Percentiles rank a stretch among this genome's conserved stretches.
These are phyloP conservation scores for Caenorhabditis wallacei DNA, from an alignment of 2,888 invertebrate genomes.

Conservation along the genomic window DNA sequence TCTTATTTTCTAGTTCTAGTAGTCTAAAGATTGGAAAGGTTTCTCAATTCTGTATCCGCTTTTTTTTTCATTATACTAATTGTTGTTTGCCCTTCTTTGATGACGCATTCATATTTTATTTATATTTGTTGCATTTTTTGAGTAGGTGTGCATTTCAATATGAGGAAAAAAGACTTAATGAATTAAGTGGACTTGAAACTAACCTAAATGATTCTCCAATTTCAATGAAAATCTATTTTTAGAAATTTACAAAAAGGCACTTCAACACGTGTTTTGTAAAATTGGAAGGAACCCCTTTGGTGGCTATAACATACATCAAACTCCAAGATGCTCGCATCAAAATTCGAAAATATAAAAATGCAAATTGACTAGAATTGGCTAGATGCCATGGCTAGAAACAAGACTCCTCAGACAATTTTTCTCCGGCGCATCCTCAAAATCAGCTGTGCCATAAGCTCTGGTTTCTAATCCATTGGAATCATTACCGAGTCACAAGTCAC, in stretches of 20 bases:
- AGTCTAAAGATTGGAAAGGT: neutral
- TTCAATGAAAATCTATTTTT: conserved; percentile 8
- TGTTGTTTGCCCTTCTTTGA: neutral
- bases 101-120: neutral
- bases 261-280: too few species aligned
- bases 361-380: conserved; percentile 3
- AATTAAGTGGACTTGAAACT: conserved; percentile 12
- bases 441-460: conserved; percentile 46
- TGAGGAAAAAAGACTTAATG: conserved; percentile 7
- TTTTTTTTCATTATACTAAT: neutral
- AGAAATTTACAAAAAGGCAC: neutral
- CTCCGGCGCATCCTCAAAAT: neutral
- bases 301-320: too few species aligned
- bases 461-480: conserved; percentile 38
- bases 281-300: too few species aligned
- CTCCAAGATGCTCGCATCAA: conserved; percentile 6
- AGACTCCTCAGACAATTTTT: conserved; percentile 15
- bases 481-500: conserved; percentile 48
- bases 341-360: conserved; percentile 3
- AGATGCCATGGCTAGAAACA: conserved; percentile 13
- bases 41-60: neutral
- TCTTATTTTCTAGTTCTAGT: neutral
- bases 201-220: neutral
- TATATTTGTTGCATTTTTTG: neutral
- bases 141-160: neutral